Evolutionary conservation across 1,140 invertebrate species (phyloP).

Genomic region (Acromyrmex heyeri): DNA sequence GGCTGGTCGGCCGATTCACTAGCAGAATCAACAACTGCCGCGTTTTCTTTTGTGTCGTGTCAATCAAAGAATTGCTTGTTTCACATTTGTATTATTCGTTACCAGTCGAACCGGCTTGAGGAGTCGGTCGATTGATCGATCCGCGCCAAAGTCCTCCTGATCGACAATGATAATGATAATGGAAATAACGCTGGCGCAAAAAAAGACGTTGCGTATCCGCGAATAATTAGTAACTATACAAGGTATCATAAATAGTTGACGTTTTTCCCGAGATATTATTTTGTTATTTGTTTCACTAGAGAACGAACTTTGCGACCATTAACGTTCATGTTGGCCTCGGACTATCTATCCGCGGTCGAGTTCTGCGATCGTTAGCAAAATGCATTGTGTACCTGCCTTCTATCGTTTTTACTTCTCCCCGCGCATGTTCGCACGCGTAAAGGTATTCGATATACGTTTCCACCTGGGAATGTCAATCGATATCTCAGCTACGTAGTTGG

Average conservation of each 20-base stretch:
- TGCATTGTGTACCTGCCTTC: conserved; percentile 2
- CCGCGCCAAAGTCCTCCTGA: not conserved
- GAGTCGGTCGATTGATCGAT: not conserved
- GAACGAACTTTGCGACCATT: conserved; percentile 64
- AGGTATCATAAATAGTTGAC: not conserved
- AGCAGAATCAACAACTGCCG: not conserved
- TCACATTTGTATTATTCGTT: not conserved
- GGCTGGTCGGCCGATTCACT: not conserved
- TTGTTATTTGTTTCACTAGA: conserved; percentile 38
- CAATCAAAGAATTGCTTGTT: not conserved
- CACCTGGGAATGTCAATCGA: conserved; percentile 9
- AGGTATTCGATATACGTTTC: not conserved
- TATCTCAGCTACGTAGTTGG: conserved; percentile 3
- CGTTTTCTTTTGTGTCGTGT: not conserved
- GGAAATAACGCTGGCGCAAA: not conserved
- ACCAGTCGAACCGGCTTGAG: not conserved
- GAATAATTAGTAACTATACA: conserved; percentile 20
- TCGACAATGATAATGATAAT: conserved; percentile 23
- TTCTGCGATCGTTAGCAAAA: conserved; percentile 37
- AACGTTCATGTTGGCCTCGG: conserved; percentile 14
- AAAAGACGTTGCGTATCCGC: not conserved
- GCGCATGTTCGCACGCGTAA: not conserved
- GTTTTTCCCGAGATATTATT: not conserved
- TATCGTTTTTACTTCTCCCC: not conserved
- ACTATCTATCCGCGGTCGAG: conserved; percentile 12